phyloP scores from a whole-genome alignment of 2,113 vertebrate genomes.

The Xenopus borealis region DNA sequence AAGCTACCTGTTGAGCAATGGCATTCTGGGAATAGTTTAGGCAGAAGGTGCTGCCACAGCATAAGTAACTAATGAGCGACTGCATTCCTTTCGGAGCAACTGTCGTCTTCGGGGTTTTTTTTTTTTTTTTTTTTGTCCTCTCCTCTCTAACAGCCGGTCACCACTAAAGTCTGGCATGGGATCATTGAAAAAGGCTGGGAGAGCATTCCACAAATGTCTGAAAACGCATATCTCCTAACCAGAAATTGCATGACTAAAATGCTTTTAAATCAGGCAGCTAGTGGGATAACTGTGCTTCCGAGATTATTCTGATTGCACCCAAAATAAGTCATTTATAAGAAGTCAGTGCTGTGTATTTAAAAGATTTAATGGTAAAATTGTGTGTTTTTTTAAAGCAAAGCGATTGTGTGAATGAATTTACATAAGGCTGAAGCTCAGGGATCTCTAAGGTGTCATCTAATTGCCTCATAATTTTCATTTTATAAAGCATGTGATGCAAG shows the following conservation, averaged over 20 bases:
- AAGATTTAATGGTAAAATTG: background rate
- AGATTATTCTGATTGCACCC: background rate
- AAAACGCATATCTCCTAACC: slow-evolving; percentile 52
- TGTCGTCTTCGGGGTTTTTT: slow-evolving; percentile 59
- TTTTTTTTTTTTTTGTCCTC: slow-evolving; percentile 17
- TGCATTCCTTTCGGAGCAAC: slow-evolving; percentile 65
- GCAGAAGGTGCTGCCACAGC: slow-evolving; percentile 60
- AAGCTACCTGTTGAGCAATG: slow-evolving; percentile 62
- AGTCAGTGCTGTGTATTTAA: no score
- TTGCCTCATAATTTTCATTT: no score
- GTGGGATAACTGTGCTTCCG: no score
- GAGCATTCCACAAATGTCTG: slow-evolving; percentile 65
- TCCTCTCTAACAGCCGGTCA: slow-evolving; percentile 64
- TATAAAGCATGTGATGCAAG: no score
- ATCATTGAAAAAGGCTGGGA: slow-evolving; percentile 45
- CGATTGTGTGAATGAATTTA: no score
- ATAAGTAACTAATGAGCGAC: slow-evolving; percentile 58
- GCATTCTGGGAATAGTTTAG: slow-evolving; percentile 63
- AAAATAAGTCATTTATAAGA: no score
- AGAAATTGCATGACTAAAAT: slow-evolving; percentile 57
- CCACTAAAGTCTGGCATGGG: slow-evolving; percentile 57
- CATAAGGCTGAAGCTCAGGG: no score
- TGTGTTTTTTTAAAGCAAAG: no score
- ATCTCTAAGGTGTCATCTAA: no score
- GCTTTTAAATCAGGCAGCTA: slow-evolving; percentile 32